These are phyloP conservation scores for Pyrgus malvae DNA, from an alignment of 2,888 invertebrate genomes.

Conservation along the genomic window DNA sequence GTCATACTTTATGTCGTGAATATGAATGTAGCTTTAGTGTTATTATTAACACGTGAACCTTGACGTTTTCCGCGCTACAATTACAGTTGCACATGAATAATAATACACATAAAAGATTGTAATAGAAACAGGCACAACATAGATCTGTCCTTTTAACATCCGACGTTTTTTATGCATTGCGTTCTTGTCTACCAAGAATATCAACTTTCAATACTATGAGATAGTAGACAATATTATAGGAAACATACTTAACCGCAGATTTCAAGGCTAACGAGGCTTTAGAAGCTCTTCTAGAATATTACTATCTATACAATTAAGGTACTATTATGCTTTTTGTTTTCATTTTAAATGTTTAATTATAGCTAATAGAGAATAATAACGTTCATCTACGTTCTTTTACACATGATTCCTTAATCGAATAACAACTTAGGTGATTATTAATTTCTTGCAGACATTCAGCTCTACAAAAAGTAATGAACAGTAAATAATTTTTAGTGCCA, in stretches of 20 bases:
- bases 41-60: conserved; percentile 17
- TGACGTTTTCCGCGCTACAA: conserved; percentile 19
- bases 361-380: no score
- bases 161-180: conserved; percentile 19
- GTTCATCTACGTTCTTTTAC: no score
- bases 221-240: background rate
- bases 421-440: no score
- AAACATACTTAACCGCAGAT: background rate
- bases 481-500: no score
- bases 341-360: no score
- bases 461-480: no score
- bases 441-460: no score
- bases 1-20: background rate
- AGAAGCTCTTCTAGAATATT: no score
- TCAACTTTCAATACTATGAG: conserved; percentile 4
- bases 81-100: conserved; percentile 18
- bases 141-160: conserved; percentile 18
- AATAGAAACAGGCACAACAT: conserved; percentile 8
- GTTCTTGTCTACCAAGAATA: background rate
- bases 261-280: background rate
- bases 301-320: no score
- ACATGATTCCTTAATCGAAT: no score
- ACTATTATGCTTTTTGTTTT: no score
- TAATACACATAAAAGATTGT: conserved; percentile 8
- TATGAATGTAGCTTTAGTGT: conserved; percentile 10